Conservation (phyloP, 2,797 vertebrate species). For the Rhincodon typus region DNA sequence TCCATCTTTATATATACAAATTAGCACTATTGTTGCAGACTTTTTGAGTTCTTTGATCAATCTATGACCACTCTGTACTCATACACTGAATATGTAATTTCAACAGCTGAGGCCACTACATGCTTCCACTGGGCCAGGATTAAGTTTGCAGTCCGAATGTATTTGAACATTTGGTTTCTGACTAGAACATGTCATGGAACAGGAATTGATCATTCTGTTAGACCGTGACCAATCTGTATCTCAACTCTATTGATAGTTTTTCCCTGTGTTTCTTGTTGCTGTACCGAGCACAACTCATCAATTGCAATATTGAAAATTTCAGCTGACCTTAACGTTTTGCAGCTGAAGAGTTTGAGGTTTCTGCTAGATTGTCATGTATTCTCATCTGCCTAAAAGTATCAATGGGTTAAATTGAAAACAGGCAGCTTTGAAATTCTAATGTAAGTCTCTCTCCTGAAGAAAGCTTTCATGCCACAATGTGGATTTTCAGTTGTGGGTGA, state of each 20-base stretch:
- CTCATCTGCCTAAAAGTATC: background rate
- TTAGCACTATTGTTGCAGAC: no score
- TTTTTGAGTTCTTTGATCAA: no score
- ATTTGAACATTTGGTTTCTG: background rate
- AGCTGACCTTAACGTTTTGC: background rate
- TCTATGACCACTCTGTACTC: no score
- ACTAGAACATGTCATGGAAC: background rate
- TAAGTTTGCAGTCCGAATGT: background rate
- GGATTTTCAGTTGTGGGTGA: constrained; percentile 14
- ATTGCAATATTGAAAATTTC: background rate
- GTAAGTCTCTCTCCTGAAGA: background rate
- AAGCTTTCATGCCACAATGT: background rate
- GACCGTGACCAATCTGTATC: background rate
- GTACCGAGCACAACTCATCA: background rate
- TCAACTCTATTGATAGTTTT: background rate
- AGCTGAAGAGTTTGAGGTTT: background rate
- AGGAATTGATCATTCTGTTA: background rate
- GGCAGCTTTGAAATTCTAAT: background rate
- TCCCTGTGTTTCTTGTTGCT: background rate
- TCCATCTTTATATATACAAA: no score
- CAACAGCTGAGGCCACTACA: background rate
- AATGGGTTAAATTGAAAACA: background rate
- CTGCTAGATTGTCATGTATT: background rate
- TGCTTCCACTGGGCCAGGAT: background rate
- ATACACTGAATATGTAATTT: no score